Evolutionary conservation across 1,140 invertebrate genomes (phyloP), one percentile per base, ranked within the genome.

Genomic region (Phortica variegata): DNA sequence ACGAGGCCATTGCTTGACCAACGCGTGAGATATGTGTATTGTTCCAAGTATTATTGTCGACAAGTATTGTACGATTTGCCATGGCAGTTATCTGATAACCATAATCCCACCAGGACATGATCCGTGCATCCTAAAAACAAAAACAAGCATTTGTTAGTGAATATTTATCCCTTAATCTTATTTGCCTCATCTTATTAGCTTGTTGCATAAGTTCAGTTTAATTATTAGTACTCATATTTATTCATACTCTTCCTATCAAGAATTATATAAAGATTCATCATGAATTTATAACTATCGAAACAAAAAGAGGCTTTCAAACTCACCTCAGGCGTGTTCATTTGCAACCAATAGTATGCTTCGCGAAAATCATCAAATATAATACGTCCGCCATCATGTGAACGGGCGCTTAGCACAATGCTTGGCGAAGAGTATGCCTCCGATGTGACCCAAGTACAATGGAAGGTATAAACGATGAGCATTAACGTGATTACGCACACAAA

Each of bases 81-180:
- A 98, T 98, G 10, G 94, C 94, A 16, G 95, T 97, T 79, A 98
- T 98, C 79, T 98, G 96, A 79, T 98, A 98, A 5, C 96, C 96
- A 79, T 98, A 98, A 86, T 98, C 96, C 96, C 96, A 98, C 96
- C 96, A 98, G 2, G 93, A 97, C 96, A 98, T 98, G 31, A 98
- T 87, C 79, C 93, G 91, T 3, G 95, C 88, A 80, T 97, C 87
- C 87, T 92, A 32, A 33, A 58, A 46, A n/a, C 1, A 34, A 32
- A 17, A 50, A 37, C 17, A 31, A 12, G 29, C 29, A 31, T 31
- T 31, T 31, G 29, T 7, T 31, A 34, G 16, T 34, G n/a, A n/a
- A n/a, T n/a, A n/a, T n/a, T n/a, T n/a, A n/a, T n/a, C n/a, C n/a
- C n/a, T n/a, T n/a, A n/a, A n/a, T n/a, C n/a, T n/a, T n/a, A n/a